Percentiles rank a stretch among this genome's conserved stretches.
These are phyloP conservation scores for Actinia equina DNA, from an alignment of 64 coral and sea anemone species.

Conservation along the genomic window DNA sequence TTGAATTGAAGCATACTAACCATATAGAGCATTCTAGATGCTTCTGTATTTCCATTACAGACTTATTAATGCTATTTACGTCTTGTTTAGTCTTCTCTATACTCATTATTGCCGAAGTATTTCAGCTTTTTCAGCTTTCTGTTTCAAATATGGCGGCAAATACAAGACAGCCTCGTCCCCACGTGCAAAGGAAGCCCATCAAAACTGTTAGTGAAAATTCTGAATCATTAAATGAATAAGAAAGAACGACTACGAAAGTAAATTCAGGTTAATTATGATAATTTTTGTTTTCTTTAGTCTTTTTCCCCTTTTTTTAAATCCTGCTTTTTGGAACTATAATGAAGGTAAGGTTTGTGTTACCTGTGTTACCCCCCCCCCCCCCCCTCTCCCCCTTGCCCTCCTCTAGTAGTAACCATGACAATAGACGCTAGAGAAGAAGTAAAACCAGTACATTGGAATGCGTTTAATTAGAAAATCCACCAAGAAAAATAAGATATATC, in stretches of 20 bases:
- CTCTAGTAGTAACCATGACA: background rate
- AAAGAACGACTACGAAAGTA: background rate
- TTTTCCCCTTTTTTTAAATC: background rate
- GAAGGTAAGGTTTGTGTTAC: background rate
- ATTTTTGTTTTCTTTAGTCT: background rate
- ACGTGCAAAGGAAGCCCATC: background rate
- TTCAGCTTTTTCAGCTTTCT: background rate
- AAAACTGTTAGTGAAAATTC: background rate
- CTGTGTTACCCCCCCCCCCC: background rate
- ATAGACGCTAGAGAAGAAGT: background rate
- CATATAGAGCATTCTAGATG: conserved; percentile 7
- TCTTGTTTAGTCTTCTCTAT: background rate
- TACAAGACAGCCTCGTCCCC: background rate
- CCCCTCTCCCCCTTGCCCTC: background rate
- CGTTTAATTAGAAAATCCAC: background rate
- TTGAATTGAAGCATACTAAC: background rate
- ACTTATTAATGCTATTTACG: background rate
- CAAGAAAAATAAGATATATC: background rate
- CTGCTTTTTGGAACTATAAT: background rate
- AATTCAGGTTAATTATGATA: background rate
- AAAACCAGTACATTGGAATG: conserved; percentile 3
- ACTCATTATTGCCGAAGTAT: background rate
- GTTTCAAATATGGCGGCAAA: conserved; percentile 20
- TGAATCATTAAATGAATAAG: background rate
- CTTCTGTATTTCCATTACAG: background rate